Percentiles rank a stretch among this genome's conserved stretches.
Conservation (phyloP, 2,113 vertebrate genomes). For the Chrysochloris asiatica region DNA sequence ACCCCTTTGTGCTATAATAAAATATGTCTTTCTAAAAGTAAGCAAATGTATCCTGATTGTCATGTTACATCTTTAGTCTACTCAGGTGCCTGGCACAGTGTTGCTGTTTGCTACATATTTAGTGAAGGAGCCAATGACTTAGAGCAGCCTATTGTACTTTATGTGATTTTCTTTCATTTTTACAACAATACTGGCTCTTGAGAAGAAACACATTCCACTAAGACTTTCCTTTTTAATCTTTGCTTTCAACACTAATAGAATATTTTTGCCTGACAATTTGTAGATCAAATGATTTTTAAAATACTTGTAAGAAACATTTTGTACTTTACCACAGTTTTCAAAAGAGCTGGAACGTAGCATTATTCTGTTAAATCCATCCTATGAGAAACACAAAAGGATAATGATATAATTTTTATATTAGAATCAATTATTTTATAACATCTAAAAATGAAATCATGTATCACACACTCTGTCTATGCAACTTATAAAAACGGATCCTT, state of each 20-base stretch:
- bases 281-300: slow-evolving; percentile 23
- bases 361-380: slow-evolving; percentile 13
- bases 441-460: slow-evolving; percentile 46
- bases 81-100: not conserved
- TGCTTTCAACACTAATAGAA: not conserved
- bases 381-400: slow-evolving; percentile 19
- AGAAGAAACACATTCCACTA: not conserved
- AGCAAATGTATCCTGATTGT: no score
- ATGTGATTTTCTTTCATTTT: slow-evolving; percentile 10
- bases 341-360: slow-evolving; percentile 31
- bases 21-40: not conserved
- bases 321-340: not conserved
- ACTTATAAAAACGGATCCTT: slow-evolving; percentile 36
- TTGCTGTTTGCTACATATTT: not conserved
- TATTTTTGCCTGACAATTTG: slow-evolving; percentile 25
- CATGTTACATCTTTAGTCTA: no score
- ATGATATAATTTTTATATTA: slow-evolving; percentile 49
- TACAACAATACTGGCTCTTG: not conserved
- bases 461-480: not conserved
- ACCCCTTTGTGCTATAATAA: not conserved
- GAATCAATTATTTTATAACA: slow-evolving; percentile 24
- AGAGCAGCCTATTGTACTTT: not conserved
- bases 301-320: slow-evolving; percentile 51
- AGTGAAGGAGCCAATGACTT: not conserved
- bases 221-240: not conserved